Evolutionary conservation across 2,888 invertebrate genomes (phyloP).

Genomic region (Epirrhoe alternata): DNA sequence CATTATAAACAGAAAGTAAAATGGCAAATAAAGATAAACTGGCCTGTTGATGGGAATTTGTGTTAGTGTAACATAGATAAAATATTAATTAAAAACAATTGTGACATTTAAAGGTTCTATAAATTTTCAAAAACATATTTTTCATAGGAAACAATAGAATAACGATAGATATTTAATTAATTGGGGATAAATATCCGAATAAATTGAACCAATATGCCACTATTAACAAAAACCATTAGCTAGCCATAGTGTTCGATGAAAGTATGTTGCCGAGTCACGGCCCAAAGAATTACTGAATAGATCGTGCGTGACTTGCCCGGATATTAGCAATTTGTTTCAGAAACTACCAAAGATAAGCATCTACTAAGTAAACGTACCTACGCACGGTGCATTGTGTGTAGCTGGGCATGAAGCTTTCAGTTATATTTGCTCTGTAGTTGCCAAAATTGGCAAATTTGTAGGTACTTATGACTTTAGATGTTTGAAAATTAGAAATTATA

Average conservation of each 20-base stretch:
- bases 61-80: conserved; percentile 75
- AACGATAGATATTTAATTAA: not conserved
- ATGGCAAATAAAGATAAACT: conserved; percentile 53
- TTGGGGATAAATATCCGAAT: conserved; percentile 14
- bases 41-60: conserved; percentile 81
- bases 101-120: conserved; percentile 8
- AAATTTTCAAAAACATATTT: conserved; percentile 10
- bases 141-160: conserved; percentile 5
- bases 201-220: conserved; percentile 7
- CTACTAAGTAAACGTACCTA: conserved; percentile 34
- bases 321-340: conserved; percentile 66
- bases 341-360: conserved; percentile 46
- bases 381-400: not conserved
- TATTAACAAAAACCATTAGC: conserved; percentile 24
- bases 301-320: conserved; percentile 57
- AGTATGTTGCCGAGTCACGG: conserved; percentile 29
- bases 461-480: no score
- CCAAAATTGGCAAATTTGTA: no score
- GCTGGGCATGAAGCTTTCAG: not conserved
- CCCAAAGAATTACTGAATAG: conserved; percentile 33
- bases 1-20: conserved; percentile 54
- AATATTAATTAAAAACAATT: conserved; percentile 42
- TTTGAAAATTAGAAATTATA: not conserved
- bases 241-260: conserved; percentile 23
- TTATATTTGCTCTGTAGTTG: not conserved